Evolutionary conservation across 2,797 vertebrate species (phyloP).

Genomic region (Aselliscus stoliczkanus): DNA sequence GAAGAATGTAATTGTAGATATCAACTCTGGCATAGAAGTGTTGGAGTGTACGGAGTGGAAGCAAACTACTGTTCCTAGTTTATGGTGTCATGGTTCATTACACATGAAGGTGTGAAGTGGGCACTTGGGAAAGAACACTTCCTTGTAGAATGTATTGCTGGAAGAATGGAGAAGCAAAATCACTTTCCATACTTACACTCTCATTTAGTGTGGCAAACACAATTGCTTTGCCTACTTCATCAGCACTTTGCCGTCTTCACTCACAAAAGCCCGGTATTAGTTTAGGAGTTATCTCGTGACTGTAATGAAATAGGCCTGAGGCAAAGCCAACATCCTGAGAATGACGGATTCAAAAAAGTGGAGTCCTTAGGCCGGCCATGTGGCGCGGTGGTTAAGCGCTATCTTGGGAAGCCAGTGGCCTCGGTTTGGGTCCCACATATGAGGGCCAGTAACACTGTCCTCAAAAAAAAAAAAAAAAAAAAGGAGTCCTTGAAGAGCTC

Average conservation of each 20-base stretch:
- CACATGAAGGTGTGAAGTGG: neutral
- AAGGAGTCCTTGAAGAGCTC: no score
- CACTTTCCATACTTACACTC: neutral
- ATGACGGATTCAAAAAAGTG: neutral
- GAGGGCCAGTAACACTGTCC: no score
- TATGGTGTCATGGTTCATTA: neutral
- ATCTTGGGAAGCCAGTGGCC: no score
- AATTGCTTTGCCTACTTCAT: neutral
- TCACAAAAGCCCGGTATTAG: neutral
- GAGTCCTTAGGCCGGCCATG: no score
- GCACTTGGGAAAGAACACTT: neutral
- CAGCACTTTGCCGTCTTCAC: neutral
- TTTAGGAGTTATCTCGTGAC: neutral
- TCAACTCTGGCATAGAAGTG: neutral
- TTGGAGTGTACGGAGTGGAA: neutral
- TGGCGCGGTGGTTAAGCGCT: no score
- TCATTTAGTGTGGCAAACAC: neutral
- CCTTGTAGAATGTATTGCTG: neutral
- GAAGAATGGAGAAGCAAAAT: neutral
- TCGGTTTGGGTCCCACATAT: no score
- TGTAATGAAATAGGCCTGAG: neutral
- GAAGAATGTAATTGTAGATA: neutral
- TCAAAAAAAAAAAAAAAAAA: no score
- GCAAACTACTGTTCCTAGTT: neutral
- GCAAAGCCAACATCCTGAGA: neutral